Evolutionary conservation across 2,113 vertebrate species (phyloP).

Genomic region (Seriola rivoliana): DNA sequence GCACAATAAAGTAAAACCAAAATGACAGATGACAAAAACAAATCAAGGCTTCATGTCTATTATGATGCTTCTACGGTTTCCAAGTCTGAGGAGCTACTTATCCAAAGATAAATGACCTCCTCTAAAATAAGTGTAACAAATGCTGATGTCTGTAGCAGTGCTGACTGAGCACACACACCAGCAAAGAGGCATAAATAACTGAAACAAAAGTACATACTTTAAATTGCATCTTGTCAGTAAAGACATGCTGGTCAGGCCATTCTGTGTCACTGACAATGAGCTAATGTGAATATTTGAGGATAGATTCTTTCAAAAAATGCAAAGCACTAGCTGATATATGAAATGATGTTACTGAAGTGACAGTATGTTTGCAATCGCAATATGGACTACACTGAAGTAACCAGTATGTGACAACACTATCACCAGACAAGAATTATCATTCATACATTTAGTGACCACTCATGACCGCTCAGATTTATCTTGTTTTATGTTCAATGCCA

Average conservation of each 20-base stretch:
- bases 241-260: background rate
- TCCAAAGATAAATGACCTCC: background rate
- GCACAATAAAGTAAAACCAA: background rate
- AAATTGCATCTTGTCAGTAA: background rate
- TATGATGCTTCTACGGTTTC: background rate
- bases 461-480: no score
- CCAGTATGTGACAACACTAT: no score
- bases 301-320: background rate
- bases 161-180: background rate
- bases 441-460: no score
- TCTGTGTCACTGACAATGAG: background rate
- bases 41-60: conserved; percentile 4
- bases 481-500: no score
- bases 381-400: no score
- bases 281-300: background rate
- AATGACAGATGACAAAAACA: background rate
- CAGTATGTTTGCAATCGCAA: background rate
- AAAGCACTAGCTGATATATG: background rate
- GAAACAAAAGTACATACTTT: background rate
- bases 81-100: background rate
- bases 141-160: background rate
- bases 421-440: no score
- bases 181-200: background rate
- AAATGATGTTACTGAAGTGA: background rate
- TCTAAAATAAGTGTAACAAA: background rate